phyloP scores from a whole-genome alignment of 2,113 vertebrate species.

The Osmerus eperlanus region DNA sequence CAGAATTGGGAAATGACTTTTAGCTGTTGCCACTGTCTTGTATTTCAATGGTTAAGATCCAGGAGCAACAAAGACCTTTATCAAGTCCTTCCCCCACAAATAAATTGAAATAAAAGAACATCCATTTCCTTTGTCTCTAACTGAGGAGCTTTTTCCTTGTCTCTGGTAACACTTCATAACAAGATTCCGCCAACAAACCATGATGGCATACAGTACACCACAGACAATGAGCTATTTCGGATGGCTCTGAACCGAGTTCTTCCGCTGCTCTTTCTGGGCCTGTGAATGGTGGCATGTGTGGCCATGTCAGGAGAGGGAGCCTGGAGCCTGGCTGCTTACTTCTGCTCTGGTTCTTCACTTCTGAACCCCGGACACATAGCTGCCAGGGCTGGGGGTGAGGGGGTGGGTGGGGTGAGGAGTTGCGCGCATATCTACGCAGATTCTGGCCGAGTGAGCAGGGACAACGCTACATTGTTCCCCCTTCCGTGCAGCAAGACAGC shows the following conservation, averaged over 20 bases:
- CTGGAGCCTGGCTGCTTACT: constrained; percentile 41
- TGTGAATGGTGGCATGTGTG: constrained; percentile 29
- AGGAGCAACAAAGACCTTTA: no score
- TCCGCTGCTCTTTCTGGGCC: not conserved
- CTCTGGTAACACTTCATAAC: not conserved
- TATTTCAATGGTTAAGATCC: not conserved
- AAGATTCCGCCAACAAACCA: constrained; percentile 10
- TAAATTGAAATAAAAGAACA: not conserved
- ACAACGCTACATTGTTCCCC: constrained; percentile 66
- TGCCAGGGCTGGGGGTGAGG: constrained; percentile 44
- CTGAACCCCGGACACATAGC: constrained; percentile 54
- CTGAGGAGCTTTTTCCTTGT: not conserved
- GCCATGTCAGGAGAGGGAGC: constrained; percentile 34
- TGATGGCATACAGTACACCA: constrained; percentile 1
- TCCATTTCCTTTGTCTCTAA: not conserved
- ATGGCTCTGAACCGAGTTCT: constrained; percentile 9
- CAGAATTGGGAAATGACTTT: not conserved
- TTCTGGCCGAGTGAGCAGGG: constrained; percentile 56
- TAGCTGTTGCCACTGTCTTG: not conserved
- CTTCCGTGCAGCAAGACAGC: constrained; percentile 45
- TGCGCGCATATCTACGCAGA: constrained; percentile 54
- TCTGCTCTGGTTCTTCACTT: constrained; percentile 69
- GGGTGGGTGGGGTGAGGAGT: not conserved
- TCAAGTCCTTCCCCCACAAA: no score
- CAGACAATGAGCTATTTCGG: constrained; percentile 13